Evolutionary conservation across 2,113 vertebrate species (phyloP).

Genomic region (Daphoenositta chrysoptera): DNA sequence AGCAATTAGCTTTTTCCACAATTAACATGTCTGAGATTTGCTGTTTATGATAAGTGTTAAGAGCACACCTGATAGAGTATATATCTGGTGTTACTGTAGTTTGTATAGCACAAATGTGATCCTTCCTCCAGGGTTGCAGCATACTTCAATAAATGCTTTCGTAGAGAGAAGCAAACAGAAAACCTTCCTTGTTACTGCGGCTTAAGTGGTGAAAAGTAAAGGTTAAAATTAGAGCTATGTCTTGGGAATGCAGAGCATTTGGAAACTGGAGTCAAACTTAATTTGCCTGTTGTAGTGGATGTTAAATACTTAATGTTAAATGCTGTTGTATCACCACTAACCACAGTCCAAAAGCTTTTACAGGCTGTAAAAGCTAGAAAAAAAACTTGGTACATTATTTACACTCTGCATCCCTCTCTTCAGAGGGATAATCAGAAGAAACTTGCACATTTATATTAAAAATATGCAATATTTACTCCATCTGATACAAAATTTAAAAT

Average conservation of each 20-base stretch:
- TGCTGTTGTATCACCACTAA: background rate
- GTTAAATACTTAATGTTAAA: background rate
- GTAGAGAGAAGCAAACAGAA: slow-evolving; percentile 23
- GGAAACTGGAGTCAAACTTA: background rate
- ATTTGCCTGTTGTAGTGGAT: background rate
- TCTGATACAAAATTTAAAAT: background rate
- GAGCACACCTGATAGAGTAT: slow-evolving; percentile 41
- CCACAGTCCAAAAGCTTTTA: slow-evolving; percentile 11
- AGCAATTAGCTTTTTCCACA: slow-evolving; percentile 62
- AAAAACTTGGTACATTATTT: background rate
- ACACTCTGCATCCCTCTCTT: background rate
- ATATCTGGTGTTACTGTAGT: slow-evolving; percentile 48
- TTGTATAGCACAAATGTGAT: slow-evolving; percentile 53
- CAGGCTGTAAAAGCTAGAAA: background rate
- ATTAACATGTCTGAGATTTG: slow-evolving; percentile 42
- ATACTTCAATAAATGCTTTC: slow-evolving; percentile 10
- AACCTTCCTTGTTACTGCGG: slow-evolving; percentile 28
- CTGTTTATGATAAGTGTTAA: slow-evolving; percentile 71
- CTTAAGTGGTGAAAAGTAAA: slow-evolving; percentile 30
- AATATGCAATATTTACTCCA: slow-evolving; percentile 56
- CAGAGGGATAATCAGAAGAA: slow-evolving; percentile 25
- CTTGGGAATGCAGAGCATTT: slow-evolving; percentile 5
- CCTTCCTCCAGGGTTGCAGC: slow-evolving; percentile 40
- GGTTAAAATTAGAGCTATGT: slow-evolving; percentile 3
- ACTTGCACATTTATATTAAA: slow-evolving; percentile 55